These are phyloP conservation scores for Caranx ignobilis DNA, from an alignment of 2,113 vertebrate species.

Conservation along the genomic window DNA sequence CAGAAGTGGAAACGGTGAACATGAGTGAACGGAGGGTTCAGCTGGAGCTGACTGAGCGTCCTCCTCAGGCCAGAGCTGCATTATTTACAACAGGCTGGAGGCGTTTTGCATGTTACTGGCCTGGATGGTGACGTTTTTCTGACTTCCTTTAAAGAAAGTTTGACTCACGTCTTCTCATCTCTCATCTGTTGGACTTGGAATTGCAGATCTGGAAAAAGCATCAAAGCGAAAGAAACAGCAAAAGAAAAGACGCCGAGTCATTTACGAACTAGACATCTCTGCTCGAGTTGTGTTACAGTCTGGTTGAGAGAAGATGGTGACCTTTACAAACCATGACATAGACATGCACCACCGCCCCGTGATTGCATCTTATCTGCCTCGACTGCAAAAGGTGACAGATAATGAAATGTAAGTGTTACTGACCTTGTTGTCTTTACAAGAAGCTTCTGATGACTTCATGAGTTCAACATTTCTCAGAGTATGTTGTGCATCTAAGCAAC, in stretches of 20 bases:
- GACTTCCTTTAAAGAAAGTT: background rate
- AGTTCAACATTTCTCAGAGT: no score
- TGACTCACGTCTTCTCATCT: conserved; percentile 1
- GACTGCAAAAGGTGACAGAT: no score
- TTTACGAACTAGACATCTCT: conserved; percentile 2
- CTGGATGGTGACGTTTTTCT: conserved; percentile 1
- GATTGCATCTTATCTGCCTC: no score
- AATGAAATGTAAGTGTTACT: no score
- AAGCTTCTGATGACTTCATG: no score
- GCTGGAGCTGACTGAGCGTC: background rate
- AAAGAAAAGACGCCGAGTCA: background rate
- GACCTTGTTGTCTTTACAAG: no score
- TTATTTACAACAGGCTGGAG: background rate
- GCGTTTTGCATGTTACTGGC: background rate
- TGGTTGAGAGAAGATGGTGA: no score
- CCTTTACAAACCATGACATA: no score
- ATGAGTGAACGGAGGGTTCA: background rate
- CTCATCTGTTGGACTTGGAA: background rate
- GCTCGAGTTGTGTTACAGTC: background rate
- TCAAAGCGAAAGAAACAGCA: background rate
- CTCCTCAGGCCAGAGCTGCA: background rate
- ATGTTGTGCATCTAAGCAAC: no score
- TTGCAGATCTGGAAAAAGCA: background rate
- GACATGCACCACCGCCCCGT: no score
- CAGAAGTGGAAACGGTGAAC: background rate